These are phyloP conservation scores for Phocoena phocoena DNA, from an alignment of 2,113 vertebrate species.

Conservation along the genomic window DNA sequence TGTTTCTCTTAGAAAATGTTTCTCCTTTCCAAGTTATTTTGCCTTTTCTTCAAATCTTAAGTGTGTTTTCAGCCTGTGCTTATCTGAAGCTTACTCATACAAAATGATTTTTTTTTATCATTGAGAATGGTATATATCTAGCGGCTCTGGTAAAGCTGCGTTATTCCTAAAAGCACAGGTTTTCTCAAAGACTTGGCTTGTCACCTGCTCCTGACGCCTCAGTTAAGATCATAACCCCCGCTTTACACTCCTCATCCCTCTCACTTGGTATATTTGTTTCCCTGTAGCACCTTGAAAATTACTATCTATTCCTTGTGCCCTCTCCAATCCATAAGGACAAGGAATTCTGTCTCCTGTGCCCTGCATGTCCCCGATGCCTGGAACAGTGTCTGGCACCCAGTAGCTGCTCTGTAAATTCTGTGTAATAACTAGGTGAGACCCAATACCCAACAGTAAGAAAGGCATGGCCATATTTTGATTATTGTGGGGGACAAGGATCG, in stretches of 20 bases:
- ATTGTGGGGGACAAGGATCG: neutral
- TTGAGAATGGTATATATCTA: neutral
- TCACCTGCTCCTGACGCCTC: neutral
- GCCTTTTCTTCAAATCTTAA: slow-evolving; percentile 25
- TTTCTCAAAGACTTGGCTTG: neutral
- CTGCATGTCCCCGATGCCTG: rapidly evolving
- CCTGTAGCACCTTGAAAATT: neutral
- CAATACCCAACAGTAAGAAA: neutral
- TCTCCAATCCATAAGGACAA: neutral
- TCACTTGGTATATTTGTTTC: neutral
- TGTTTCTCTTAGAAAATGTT: neutral
- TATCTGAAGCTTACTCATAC: slow-evolving; percentile 4
- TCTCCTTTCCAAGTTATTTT: neutral
- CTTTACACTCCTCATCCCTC: neutral
- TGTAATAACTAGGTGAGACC: neutral
- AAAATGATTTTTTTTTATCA: slow-evolving; percentile 28
- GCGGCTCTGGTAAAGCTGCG: neutral
- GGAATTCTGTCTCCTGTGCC: neutral
- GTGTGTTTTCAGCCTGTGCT: neutral
- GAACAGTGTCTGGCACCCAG: neutral
- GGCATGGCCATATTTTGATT: neutral
- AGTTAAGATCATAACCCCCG: neutral
- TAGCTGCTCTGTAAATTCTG: neutral
- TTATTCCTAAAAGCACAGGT: neutral
- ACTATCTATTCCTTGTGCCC: neutral